These are phyloP conservation scores for Ploceus nigricollis DNA, from an alignment of 2,113 vertebrate species.

Conservation along the genomic window DNA sequence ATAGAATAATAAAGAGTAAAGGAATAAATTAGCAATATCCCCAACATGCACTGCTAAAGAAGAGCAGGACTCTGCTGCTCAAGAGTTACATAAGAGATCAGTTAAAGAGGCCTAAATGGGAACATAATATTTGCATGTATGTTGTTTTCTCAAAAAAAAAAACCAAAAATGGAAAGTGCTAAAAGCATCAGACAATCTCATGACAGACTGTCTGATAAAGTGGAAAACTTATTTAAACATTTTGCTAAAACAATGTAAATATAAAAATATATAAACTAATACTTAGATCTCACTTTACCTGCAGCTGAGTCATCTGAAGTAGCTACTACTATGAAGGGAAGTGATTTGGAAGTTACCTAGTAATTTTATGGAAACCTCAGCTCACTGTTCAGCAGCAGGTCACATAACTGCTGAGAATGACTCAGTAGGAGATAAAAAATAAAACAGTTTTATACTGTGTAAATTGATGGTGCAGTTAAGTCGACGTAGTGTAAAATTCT, in stretches of 20 bases:
- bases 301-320: not conserved
- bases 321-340: not conserved
- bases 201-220: not conserved
- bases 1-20: not conserved
- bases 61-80: not conserved
- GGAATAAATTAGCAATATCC: not conserved
- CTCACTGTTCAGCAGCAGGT: not conserved
- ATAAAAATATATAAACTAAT: not conserved
- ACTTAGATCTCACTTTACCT: not conserved
- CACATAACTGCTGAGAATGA: not conserved
- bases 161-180: not conserved
- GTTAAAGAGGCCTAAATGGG: not conserved
- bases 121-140: not conserved
- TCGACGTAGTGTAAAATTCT: not conserved
- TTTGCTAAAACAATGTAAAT: not conserved
- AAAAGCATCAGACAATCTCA: not conserved
- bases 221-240: not conserved
- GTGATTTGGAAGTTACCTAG: not conserved
- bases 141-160: not conserved
- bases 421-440: not conserved
- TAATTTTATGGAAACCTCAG: not conserved
- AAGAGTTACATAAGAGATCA: accelerated
- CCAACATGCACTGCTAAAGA: not conserved
- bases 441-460: not conserved
- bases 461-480: not conserved